These are phyloP conservation scores for Holothuria glaberrima DNA, from an alignment of 35 echinoderm and acorn worm species.

Conservation along the genomic window DNA sequence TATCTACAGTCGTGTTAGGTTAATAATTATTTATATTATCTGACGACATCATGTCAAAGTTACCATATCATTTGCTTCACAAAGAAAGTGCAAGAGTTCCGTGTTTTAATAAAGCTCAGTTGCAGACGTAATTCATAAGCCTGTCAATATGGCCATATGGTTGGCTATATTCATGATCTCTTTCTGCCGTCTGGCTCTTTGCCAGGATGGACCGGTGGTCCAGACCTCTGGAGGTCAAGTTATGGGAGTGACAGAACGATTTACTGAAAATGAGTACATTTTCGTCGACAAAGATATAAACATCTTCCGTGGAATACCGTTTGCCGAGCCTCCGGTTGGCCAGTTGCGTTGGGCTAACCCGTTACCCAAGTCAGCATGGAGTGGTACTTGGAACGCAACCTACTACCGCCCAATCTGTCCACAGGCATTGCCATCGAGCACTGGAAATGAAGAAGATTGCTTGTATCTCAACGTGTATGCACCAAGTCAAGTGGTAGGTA, in stretches of 20 bases:
- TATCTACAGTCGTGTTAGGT: too few species aligned
- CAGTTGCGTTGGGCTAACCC: constrained; percentile 26
- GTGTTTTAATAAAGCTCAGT: too few species aligned
- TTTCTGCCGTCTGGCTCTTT: background rate
- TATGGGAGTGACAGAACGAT: background rate
- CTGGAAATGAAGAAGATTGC: constrained; percentile 75
- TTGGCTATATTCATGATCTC: background rate
- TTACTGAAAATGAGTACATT: background rate
- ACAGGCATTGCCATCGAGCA: constrained; percentile 1
- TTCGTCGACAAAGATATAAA: constrained; percentile 5
- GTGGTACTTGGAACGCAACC: constrained; percentile 16
- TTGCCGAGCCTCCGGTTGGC: constrained; percentile 56
- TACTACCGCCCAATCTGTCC: constrained; percentile 37
- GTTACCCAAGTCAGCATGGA: constrained; percentile 1
- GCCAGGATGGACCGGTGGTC: background rate
- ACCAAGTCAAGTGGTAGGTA: constrained; percentile 15
- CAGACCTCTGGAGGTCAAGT: background rate
- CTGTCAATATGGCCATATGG: too few species aligned
- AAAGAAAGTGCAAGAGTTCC: too few species aligned
- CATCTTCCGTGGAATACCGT: constrained; percentile 50
- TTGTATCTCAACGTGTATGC: constrained; percentile 80
- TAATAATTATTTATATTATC: too few species aligned
- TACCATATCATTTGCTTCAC: too few species aligned
- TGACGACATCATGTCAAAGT: too few species aligned
- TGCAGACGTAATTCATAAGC: too few species aligned